Evolutionary conservation across 1,140 invertebrate species (phyloP), one percentile per base, ranked within the genome.

Genomic region (Drosophila repleta): DNA sequence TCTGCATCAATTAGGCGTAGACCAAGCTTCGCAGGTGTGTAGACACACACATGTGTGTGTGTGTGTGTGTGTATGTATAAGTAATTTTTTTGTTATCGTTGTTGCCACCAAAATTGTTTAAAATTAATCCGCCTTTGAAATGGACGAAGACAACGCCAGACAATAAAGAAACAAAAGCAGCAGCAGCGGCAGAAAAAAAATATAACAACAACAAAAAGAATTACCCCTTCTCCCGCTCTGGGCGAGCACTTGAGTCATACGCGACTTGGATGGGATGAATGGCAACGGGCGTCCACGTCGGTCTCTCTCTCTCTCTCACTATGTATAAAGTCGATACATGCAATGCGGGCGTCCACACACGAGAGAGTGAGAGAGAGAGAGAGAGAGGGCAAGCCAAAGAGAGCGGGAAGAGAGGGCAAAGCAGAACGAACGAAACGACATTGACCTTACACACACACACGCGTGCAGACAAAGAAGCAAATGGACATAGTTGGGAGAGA

Each of bases 1-100:
- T 85, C 82, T 85, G 82, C 82, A 85, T 87, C 82, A 85, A 85
- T 85, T 85, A 85, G 87, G 66, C 74, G 69, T 78, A 81, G 74
- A 84, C 68, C 75, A 68, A 67, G 63, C 62, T 56, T 51, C 32
- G 64, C 49, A 58, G 37, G 17, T 58, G 46, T 70, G 20, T 56
- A 17, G 32, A 13, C 18, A 46, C 4, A 46, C 20, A 46, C 4
- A 46, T 1, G n/a, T 18, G 13, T 17, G 21, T 35, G 7, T 29
- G 5, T 48, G 18, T 67, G 35, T 43, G 46, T 67, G n/a, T 48
- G 35, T 17, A 70, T 61, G 78, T 60, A 81, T 81, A 81, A 87
- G 74, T 81, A 81, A 84, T 81, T 84, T 85, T 81, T 84, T 85
- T 84, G n/a, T n/a, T 70, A 74, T 67, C 52, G 58, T 67, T 82